Evolutionary conservation across 2,797 vertebrate genomes (phyloP).

Genomic region (Muscicapa striata): DNA sequence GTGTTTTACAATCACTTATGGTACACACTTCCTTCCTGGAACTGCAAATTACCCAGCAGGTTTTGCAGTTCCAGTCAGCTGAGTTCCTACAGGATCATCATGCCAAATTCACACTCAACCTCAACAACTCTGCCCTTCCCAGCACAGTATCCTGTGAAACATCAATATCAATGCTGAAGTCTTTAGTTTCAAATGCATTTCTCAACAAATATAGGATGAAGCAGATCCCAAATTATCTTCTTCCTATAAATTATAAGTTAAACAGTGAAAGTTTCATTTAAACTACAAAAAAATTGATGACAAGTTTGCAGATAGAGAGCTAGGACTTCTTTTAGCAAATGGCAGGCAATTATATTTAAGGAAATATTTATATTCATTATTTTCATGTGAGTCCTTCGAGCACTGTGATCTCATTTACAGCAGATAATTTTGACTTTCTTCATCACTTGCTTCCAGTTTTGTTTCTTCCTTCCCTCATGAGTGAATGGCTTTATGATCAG

Average conservation of each 20-base stretch:
- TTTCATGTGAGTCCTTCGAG: neutral
- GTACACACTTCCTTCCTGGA: neutral
- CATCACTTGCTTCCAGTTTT: neutral
- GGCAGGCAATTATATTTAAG: neutral
- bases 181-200: neutral
- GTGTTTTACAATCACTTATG: neutral
- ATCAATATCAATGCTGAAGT: neutral
- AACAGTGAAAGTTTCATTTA: neutral
- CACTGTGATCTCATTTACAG: neutral
- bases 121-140: neutral
- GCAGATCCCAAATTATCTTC: neutral
- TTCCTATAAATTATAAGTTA: neutral
- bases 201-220: neutral
- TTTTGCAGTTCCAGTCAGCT: neutral
- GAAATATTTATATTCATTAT: neutral
- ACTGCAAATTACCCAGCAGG: neutral
- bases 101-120: neutral
- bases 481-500: neutral
- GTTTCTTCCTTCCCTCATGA: neutral
- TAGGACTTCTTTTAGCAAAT: neutral
- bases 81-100: neutral
- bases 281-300: neutral
- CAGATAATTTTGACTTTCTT: neutral
- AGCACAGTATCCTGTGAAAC: neutral
- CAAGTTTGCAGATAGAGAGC: neutral